Conservation (phyloP, 1,140 invertebrate genomes). For the Formica selysi region DNA sequence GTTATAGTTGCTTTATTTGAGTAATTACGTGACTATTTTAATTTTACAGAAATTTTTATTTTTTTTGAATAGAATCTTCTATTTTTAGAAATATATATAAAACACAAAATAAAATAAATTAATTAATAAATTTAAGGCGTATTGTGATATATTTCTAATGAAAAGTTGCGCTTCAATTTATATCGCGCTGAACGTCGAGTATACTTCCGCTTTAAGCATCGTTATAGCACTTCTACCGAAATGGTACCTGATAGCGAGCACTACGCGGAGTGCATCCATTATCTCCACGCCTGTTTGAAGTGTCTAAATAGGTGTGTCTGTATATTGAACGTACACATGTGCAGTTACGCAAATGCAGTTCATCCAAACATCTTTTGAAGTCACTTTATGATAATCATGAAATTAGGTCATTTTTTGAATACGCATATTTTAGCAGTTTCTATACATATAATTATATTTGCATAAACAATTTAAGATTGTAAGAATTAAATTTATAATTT, state of each 20-base stretch:
- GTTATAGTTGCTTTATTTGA: background rate
- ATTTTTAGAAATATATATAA: background rate
- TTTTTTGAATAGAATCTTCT: background rate
- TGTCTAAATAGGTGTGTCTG: constrained; percentile 67
- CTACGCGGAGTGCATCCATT: constrained; percentile 67
- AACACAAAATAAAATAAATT: background rate
- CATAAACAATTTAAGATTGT: background rate
- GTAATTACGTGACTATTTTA: background rate
- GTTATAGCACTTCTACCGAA: constrained; percentile 56
- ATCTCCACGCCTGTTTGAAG: constrained; percentile 52
- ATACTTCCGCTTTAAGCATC: constrained; percentile 49
- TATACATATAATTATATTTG: background rate
- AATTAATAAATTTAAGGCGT: background rate
- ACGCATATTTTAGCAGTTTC: constrained; percentile 9
- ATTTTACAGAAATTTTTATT: background rate
- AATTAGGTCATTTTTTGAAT: constrained; percentile 21
- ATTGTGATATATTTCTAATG: constrained; percentile 21
- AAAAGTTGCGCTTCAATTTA: constrained; percentile 36
- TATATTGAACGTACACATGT: constrained; percentile 14
- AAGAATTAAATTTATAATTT: constrained; percentile 15
- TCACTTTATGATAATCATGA: constrained; percentile 24
- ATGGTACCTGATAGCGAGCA: constrained; percentile 59
- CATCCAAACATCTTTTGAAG: constrained; percentile 45
- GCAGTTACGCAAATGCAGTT: constrained; percentile 34
- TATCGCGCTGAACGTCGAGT: constrained; percentile 23